Conservation (phyloP, 2,888 invertebrate genomes). For the Lymantria dispar region DNA sequence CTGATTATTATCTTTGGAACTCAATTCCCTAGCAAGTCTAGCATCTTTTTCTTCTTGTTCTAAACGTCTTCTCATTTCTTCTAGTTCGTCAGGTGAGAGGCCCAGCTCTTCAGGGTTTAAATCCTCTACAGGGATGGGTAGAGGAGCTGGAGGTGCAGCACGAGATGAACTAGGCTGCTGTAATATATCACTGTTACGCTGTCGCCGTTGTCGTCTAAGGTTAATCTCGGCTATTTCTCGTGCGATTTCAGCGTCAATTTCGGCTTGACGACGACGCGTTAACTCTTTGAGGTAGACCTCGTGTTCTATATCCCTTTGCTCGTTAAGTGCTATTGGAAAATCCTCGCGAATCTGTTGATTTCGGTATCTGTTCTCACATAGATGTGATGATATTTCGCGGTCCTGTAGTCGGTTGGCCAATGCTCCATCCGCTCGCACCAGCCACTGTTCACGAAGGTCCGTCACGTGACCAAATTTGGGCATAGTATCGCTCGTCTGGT, state of each 20-base stretch:
- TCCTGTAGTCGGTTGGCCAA: constrained; percentile 75
- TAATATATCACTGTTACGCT: constrained; percentile 46
- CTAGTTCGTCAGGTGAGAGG: constrained; percentile 62
- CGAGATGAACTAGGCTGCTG: constrained; percentile 63
- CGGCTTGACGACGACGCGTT: constrained; percentile 66
- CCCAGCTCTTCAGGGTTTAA: constrained; percentile 66
- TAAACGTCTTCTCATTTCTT: constrained; percentile 63
- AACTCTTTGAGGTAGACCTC: constrained; percentile 61
- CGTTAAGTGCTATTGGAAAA: constrained; percentile 71
- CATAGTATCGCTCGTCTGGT: constrained; percentile 71
- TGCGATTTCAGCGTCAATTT: constrained; percentile 74
- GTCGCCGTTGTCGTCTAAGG: constrained; percentile 62
- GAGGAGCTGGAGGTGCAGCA: constrained; percentile 40
- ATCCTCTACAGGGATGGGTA: constrained; percentile 32
- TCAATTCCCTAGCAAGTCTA: constrained; percentile 63
- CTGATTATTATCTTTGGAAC: constrained; percentile 60
- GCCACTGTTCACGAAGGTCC: constrained; percentile 74
- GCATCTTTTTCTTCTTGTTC: constrained; percentile 76
- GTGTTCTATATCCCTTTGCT: constrained; percentile 69
- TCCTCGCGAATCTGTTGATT: constrained; percentile 78
- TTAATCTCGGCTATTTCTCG: constrained; percentile 76
- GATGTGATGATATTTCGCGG: constrained; percentile 74
- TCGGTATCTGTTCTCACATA: constrained; percentile 72
- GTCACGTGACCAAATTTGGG: constrained; percentile 76
- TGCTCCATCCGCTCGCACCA: constrained; percentile 73